These are phyloP conservation scores for Dysidea cf. avara DNA, from an alignment of 37 sponge, comb jelly and placozoan genomes.

Conservation along the genomic window DNA sequence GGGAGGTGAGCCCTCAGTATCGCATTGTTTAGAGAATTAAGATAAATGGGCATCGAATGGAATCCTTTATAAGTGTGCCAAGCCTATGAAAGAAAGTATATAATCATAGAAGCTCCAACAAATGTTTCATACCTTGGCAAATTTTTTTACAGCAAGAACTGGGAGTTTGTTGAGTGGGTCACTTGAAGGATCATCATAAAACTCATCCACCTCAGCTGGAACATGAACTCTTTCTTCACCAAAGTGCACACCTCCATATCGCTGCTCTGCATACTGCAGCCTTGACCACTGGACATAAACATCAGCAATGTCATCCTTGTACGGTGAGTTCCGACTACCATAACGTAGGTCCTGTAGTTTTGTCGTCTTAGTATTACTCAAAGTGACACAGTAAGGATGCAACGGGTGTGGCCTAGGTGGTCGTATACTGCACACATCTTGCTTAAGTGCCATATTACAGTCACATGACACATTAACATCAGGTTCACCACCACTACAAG, in stretches of 20 bases:
- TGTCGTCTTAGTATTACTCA: too few species aligned
- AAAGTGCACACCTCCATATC: conserved; percentile 75
- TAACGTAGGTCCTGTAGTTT: conserved; percentile 17
- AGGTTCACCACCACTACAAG: too few species aligned
- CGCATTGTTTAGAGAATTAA: conserved; percentile 89
- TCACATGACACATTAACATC: too few species aligned
- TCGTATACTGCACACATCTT: too few species aligned
- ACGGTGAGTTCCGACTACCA: neutral
- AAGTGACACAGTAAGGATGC: neutral
- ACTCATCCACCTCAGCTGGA: conserved; percentile 23
- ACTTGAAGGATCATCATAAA: conserved; percentile 1
- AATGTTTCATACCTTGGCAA: conserved; percentile 69
- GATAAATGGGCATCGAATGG: conserved; percentile 84
- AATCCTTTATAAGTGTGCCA: conserved; percentile 89
- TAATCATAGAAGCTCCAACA: too few species aligned
- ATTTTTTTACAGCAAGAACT: conserved; percentile 41
- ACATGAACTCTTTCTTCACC: conserved; percentile 57
- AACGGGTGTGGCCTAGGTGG: too few species aligned
- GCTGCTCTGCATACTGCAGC: conserved; percentile 22
- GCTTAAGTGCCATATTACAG: too few species aligned
- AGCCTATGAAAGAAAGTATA: conserved; percentile 32
- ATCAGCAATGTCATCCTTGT: neutral
- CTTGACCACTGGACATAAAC: conserved; percentile 27
- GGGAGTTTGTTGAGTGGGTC: conserved; percentile 13
- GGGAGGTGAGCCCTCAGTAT: conserved; percentile 70